phyloP scores from a whole-genome alignment of 1,140 invertebrate genomes.

The Drosophila azteca region DNA sequence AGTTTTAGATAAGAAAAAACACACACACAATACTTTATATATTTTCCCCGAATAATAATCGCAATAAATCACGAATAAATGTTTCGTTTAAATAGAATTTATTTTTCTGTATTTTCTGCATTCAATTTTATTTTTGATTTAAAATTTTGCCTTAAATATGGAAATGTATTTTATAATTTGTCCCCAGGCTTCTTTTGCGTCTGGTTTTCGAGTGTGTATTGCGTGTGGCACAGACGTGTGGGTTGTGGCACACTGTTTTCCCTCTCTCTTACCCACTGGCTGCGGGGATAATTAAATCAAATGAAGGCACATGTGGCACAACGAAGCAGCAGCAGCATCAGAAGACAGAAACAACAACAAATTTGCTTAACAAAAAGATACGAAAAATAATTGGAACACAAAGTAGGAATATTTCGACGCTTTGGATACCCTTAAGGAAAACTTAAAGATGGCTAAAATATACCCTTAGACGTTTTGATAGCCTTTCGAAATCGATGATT shows the following conservation, averaged over 20 bases:
- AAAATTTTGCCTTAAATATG: not conserved
- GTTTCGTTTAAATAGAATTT: too few relatives aligned
- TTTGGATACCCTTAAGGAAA: not conserved
- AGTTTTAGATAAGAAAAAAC: too few relatives aligned
- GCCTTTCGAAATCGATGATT: too few relatives aligned
- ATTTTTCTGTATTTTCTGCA: too few relatives aligned
- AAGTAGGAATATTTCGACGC: not conserved
- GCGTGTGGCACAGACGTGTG: conserved; percentile 27
- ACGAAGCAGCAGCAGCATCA: conserved; percentile 7
- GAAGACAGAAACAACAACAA: conserved; percentile 2
- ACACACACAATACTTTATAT: too few relatives aligned
- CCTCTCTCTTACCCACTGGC: too few relatives aligned
- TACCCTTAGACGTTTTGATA: accelerated
- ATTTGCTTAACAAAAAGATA: conserved; percentile 9
- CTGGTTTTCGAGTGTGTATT: conserved; percentile 4
- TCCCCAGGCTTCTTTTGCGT: conserved; percentile 9
- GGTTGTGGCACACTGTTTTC: conserved; percentile 24
- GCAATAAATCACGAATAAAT: too few relatives aligned
- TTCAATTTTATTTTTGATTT: not conserved
- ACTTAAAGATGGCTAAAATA: too few relatives aligned
- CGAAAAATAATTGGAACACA: conserved; percentile 14
- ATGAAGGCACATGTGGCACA: conserved; percentile 19
- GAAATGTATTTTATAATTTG: conserved; percentile 10
- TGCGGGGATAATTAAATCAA: conserved; percentile 56
- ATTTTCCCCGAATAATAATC: too few relatives aligned